phyloP scores from a whole-genome alignment of 1,140 invertebrate species.

The Platyscapa corneri region DNA sequence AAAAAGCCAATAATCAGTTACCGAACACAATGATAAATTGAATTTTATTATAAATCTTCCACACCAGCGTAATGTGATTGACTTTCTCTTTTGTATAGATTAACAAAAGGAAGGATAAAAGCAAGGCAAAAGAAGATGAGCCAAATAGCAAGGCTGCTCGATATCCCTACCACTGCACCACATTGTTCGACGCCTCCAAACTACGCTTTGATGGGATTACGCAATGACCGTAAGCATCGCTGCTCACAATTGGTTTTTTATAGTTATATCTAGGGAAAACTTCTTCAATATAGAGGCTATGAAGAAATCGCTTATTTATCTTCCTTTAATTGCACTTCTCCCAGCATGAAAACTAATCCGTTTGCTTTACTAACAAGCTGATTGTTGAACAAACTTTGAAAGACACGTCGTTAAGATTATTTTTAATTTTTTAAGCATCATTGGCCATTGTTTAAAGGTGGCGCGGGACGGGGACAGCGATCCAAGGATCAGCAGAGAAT shows the following conservation, averaged over 20 bases:
- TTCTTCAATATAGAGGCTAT: neutral
- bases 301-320: too few species aligned
- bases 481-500: slow-evolving; percentile 67
- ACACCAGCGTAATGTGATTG: too few species aligned
- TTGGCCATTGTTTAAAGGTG: slow-evolving; percentile 14
- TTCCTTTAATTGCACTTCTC: too few species aligned
- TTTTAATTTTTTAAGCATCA: too few species aligned
- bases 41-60: too few species aligned
- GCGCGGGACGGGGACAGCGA: slow-evolving; percentile 5
- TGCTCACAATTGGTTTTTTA: neutral
- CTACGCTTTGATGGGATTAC: slow-evolving; percentile 67
- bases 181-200: slow-evolving; percentile 75
- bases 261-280: neutral
- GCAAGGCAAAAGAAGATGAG: slow-evolving; percentile 97
- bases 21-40: too few species aligned
- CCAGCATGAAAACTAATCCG: too few species aligned
- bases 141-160: slow-evolving; percentile 93
- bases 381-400: too few species aligned
- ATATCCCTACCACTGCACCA: slow-evolving; percentile 82
- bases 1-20: too few species aligned
- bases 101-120: slow-evolving; percentile 91
- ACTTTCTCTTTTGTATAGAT: slow-evolving; percentile 71
- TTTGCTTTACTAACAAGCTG: too few species aligned
- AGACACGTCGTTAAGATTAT: too few species aligned
- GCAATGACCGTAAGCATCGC: slow-evolving; percentile 66